Evolutionary conservation across 1,140 invertebrate genomes (phyloP).

Genomic region (Hormaphis cornu): DNA sequence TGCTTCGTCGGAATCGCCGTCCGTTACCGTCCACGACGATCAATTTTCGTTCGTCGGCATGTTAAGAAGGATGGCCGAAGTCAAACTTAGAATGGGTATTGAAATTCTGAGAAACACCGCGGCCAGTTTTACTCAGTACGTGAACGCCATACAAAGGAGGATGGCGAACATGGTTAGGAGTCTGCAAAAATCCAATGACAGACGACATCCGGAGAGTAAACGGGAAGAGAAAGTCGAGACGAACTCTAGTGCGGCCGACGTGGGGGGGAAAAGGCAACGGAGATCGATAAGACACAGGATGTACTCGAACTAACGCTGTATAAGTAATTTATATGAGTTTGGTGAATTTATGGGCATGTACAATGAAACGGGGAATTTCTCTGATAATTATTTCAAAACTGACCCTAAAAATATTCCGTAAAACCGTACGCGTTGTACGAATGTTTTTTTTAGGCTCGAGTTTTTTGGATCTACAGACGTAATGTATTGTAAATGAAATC

Average conservation of each 20-base stretch:
- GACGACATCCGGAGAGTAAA: not conserved
- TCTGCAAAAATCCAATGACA: conserved; percentile 34
- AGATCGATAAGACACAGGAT: conserved; percentile 15
- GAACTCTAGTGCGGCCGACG: not conserved
- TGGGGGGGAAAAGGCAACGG: not conserved
- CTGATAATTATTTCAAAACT: conserved; percentile 20
- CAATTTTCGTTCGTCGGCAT: conserved; percentile 44
- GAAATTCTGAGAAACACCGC: conserved; percentile 46
- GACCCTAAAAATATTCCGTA: not conserved
- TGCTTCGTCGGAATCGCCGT: not conserved
- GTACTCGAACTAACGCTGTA: not conserved
- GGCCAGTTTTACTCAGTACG: conserved; percentile 46
- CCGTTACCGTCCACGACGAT: not conserved
- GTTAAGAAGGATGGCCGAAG: conserved; percentile 45
- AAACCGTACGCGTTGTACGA: not conserved
- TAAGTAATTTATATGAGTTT: not conserved
- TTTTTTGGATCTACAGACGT: conserved; percentile 23
- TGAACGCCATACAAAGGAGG: conserved; percentile 46
- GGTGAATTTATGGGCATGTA: conserved; percentile 22
- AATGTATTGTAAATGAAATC: conserved; percentile 1
- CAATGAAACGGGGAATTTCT: conserved; percentile 16
- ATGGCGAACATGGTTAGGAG: conserved; percentile 40
- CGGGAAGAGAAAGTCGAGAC: not conserved
- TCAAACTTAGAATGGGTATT: conserved; percentile 47
- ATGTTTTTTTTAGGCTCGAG: not conserved